Percentiles rank a stretch among this genome's conserved stretches.
These are phyloP conservation scores for Agrochola macilenta DNA, from an alignment of 2,888 invertebrate species.

Conservation along the genomic window DNA sequence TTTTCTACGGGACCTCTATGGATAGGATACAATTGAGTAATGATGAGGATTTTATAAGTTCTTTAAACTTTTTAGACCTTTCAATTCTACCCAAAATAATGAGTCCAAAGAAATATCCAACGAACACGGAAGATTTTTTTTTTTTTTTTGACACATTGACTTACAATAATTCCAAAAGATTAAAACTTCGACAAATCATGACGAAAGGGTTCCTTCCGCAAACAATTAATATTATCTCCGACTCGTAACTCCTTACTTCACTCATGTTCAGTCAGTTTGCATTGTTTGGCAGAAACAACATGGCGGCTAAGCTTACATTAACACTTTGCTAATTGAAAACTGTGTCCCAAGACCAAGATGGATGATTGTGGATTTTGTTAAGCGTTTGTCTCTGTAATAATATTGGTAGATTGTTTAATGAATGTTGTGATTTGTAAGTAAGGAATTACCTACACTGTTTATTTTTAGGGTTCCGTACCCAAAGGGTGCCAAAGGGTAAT, in stretches of 20 bases:
- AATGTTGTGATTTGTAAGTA: background rate
- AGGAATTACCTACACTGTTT: background rate
- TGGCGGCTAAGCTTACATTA: slow-evolving; percentile 57
- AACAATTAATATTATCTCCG: slow-evolving; percentile 47
- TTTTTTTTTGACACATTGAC: too few relatives aligned
- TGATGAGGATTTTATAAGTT: background rate
- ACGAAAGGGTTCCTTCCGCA: slow-evolving; percentile 33
- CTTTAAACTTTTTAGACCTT: background rate
- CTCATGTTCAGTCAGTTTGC: slow-evolving; percentile 52
- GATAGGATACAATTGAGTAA: background rate
- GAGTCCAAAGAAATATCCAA: background rate
- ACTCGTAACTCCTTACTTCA: slow-evolving; percentile 24
- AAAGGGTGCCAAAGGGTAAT: background rate
- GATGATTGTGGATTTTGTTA: slow-evolving; percentile 49
- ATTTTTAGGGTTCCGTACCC: background rate
- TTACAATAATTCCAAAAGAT: slow-evolving; percentile 10
- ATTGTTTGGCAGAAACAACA: slow-evolving; percentile 63
- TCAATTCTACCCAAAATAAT: background rate
- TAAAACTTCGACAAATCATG: slow-evolving; percentile 37
- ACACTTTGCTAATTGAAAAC: slow-evolving; percentile 65
- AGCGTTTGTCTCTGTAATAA: slow-evolving; percentile 17
- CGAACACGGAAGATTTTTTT: background rate
- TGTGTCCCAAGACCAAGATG: slow-evolving; percentile 48
- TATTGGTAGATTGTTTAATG: slow-evolving; percentile 8
- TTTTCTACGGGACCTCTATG: background rate